Percentiles rank a stretch among this genome's conserved stretches.
Conservation (phyloP, 2,888 invertebrate species). For the Tinea pellionella region DNA sequence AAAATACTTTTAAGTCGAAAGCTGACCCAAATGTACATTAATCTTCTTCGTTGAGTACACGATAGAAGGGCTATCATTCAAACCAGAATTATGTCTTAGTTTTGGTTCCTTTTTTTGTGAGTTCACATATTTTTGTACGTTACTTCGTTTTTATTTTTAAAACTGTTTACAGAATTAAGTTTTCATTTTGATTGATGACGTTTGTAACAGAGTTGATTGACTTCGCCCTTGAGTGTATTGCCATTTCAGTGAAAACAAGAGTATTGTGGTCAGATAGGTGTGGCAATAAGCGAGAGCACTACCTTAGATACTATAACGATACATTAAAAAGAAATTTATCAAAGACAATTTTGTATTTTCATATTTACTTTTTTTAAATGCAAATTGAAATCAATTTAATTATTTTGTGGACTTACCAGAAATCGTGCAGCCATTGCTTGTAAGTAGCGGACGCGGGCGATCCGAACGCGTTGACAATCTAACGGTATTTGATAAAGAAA, state of each 20-base stretch:
- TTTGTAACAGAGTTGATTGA: background rate
- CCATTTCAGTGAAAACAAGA: constrained; percentile 10
- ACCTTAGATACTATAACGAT: background rate
- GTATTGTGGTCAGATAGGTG: constrained; percentile 8
- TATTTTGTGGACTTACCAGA: constrained; percentile 50
- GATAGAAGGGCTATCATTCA: constrained; percentile 8
- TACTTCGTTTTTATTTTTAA: background rate
- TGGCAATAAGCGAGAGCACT: background rate
- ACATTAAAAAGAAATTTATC: background rate
- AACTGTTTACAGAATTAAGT: background rate
- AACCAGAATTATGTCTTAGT: background rate
- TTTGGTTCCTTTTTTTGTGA: background rate
- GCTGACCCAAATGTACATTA: constrained; percentile 1
- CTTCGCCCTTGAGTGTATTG: constrained; percentile 2
- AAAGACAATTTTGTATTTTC: background rate
- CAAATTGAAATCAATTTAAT: background rate
- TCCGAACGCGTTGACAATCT: constrained; percentile 46
- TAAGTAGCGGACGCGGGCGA: constrained; percentile 22
- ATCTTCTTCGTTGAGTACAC: constrained; percentile 1
- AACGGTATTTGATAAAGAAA: constrained; percentile 61
- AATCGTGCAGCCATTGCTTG: constrained; percentile 56
- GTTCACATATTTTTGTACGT: background rate
- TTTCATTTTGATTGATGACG: background rate
- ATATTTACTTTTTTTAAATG: background rate
- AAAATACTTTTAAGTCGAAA: constrained; percentile 12